phyloP scores from a whole-genome alignment of 2,888 invertebrate genomes.

The Autographa gamma region DNA sequence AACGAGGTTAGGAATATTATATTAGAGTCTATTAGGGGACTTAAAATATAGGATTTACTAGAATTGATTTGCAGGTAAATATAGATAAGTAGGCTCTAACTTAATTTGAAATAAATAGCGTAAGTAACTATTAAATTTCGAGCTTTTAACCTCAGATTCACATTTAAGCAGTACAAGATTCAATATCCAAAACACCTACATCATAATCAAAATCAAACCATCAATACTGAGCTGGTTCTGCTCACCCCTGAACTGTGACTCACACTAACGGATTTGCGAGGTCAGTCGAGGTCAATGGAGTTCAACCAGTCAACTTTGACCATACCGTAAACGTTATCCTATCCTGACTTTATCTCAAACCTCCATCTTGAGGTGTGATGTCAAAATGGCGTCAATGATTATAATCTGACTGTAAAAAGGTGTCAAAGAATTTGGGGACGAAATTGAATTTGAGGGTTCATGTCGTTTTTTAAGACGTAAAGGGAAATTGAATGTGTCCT shows the following conservation, averaged over 20 bases:
- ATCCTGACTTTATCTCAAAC: conserved; percentile 45
- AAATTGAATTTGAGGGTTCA: not conserved
- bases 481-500: not conserved
- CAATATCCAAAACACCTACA: not conserved
- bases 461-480: not conserved
- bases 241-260: conserved; percentile 47
- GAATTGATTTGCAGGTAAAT: too few relatives aligned
- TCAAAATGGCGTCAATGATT: conserved; percentile 51
- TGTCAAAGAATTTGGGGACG: not conserved
- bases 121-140: too few relatives aligned
- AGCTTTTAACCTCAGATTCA: too few relatives aligned
- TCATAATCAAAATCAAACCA: conserved; percentile 19
- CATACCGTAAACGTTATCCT: conserved; percentile 63
- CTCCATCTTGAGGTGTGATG: conserved; percentile 44
- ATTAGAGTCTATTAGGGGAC: too few relatives aligned
- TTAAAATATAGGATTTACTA: too few relatives aligned
- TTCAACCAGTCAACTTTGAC: conserved; percentile 79
- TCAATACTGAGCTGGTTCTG: conserved; percentile 32
- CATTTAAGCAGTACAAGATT: too few relatives aligned
- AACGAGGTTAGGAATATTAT: too few relatives aligned
- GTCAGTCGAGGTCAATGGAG: conserved; percentile 78
- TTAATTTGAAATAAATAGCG: too few relatives aligned
- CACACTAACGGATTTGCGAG: conserved; percentile 69
- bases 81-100: too few relatives aligned
- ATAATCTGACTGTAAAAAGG: conserved; percentile 26